Base-by-base conservation (phyloP, 1,140 invertebrate genomes). In the Bombus cullumanus region DNA sequence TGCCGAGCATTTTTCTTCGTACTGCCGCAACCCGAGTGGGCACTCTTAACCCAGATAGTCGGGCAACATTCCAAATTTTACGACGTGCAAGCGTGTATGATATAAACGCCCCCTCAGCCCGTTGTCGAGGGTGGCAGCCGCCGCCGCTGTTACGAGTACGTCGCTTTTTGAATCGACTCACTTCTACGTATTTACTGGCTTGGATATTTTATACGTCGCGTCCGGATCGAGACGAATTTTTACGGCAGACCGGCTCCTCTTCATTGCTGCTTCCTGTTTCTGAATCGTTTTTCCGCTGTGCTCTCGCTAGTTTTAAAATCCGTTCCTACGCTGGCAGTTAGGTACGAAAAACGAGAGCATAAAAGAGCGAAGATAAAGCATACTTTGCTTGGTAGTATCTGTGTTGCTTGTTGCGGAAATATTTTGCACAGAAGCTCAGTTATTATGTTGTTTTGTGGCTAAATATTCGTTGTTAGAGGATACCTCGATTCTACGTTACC, bases 41-140 rank as follows among this genome's bases (percentile, higher is more conserved):
- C 77, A 81, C 87, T 76, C 88, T 89, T 89, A 88, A 89, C 88
- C 83, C 74, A 88, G 78, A 89, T 86, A 88, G 47, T 43, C 87
- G 83, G 87, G 88, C 87, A 86, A 77, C 83, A 88, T 89, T 88
- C 87, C 88, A 89, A 85, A 89, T 88, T 89, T 89, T 88, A 89
- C 87, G 78, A 81, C 53, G 83, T 86, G 78, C 83, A 81, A 86
- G 77, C 88, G 83, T 73, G 57, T 57, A 77, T 81, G 83, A 79
- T 75, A 59, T 81, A 74, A 73, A 82, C 74, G 18, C 15, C 31
- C 73, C 62, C 12, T 73, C 62, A 25, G 22, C 28, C 43, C 12
- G 31, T 53, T 62, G 43, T 57, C 64, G 74, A 78, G 47, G 37
- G 12, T 64, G 72, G 80, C 41, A 37, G 73, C 43, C 13, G 66